Evolutionary conservation across 2,113 vertebrate genomes (phyloP).

Genomic region (Thryonomys swinderianus): DNA sequence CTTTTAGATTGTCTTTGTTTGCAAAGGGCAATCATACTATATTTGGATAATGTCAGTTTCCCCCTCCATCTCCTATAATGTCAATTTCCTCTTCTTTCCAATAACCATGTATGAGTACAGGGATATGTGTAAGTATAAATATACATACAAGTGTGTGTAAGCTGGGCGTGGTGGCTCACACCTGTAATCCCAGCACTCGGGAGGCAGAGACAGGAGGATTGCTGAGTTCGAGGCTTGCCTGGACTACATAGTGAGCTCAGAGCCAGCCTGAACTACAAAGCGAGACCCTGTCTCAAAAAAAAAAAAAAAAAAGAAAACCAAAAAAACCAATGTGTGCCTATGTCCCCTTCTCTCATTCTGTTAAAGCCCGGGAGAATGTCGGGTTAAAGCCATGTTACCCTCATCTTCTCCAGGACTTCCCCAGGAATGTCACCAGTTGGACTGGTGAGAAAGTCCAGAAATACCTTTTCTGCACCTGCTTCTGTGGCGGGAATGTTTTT

Average conservation of each 20-base stretch:
- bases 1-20: not conserved
- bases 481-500: fast-evolving
- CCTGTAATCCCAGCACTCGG: too few relatives aligned
- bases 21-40: not conserved
- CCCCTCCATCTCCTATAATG: not conserved
- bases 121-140: not conserved
- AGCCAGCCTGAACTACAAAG: too few relatives aligned
- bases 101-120: not conserved
- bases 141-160: not conserved
- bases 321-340: too few relatives aligned
- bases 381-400: not conserved
- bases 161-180: too few relatives aligned
- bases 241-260: too few relatives aligned
- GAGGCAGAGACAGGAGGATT: too few relatives aligned
- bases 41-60: not conserved
- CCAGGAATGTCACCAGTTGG: not conserved
- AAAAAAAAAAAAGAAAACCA: too few relatives aligned
- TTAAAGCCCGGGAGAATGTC: too few relatives aligned
- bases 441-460: not conserved
- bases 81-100: not conserved
- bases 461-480: fast-evolving
- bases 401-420: not conserved
- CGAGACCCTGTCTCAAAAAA: too few relatives aligned
- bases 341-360: not conserved
- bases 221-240: too few relatives aligned